Evolutionary conservation across 2,888 invertebrate genomes (phyloP), one percentile per base, ranked within the genome.

Genomic region (Acronicta psi): DNA sequence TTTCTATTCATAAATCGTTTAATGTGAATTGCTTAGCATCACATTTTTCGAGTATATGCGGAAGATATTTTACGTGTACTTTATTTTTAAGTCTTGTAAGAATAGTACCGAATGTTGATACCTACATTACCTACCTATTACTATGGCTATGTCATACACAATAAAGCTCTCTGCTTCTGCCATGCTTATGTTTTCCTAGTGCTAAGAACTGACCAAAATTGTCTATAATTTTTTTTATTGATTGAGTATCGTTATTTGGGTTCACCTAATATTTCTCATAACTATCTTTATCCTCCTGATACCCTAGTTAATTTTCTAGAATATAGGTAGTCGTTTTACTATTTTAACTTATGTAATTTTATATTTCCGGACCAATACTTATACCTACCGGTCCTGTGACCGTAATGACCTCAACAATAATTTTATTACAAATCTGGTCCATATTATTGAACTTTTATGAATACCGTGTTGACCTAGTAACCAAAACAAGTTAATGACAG

Each of bases 101-200:
- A 11, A 44, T 20, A 16, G 17, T 10, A 25, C 2, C 20, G 16
- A 17, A 18, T 38, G 29, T 17, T 16, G 17, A 14, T 29, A 20
- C 2, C 20, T 20, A 20, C 9, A n/a, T n/a, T n/a, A n/a, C n/a
- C n/a, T n/a, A n/a, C n/a, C n/a, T n/a, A n/a, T n/a, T n/a, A n/a
- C 20, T 13, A 29, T 18, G 9, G 9, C 29, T n/a, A 23, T 40
- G 34, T 57, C 49, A 63, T 16, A 11, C 9, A n/a, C n/a, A n/a
- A n/a, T n/a, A n/a, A n/a, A n/a, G 29, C 3, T 29, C 2, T 29
- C 11, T 14, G n/a, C 50, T n/a, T 29, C 43, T 53, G 20, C 45
- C 18, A 17, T 29, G 8, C 2, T 40, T 38, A 57, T 70, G 36
- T 23, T 40, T 65, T 71, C 67, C 71, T 67, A 40, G 66, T 67